Percentiles rank a stretch among this genome's conserved stretches.
Evolutionary conservation across 1,140 invertebrate species (phyloP).

Genomic region (Calycopis cecrops): DNA sequence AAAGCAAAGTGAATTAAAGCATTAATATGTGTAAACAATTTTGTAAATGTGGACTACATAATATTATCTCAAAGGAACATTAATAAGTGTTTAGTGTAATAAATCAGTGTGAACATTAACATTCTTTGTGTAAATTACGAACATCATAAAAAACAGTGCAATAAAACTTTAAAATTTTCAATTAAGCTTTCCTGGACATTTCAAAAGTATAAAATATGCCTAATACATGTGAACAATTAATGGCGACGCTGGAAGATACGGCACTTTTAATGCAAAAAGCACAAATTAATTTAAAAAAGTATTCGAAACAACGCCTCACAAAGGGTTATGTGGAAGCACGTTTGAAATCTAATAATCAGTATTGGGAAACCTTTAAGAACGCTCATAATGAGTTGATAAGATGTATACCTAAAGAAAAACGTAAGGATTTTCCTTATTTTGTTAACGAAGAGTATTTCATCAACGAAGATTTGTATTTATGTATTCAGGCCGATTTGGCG

Average conservation of each 20-base stretch:
- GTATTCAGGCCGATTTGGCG: constrained; percentile 19
- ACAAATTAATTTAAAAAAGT: constrained; percentile 29
- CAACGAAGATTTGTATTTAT: constrained; percentile 22
- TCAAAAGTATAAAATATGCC: too few relatives aligned
- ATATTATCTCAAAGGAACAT: too few relatives aligned
- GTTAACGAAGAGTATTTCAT: constrained; percentile 21
- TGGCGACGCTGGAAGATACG: constrained; percentile 19
- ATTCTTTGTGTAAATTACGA: too few relatives aligned
- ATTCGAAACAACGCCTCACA: constrained; percentile 29
- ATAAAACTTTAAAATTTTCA: too few relatives aligned
- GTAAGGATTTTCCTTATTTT: constrained; percentile 16
- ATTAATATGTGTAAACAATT: too few relatives aligned
- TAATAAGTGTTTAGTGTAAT: too few relatives aligned
- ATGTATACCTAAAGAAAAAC: constrained; percentile 14
- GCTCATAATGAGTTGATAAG: background rate
- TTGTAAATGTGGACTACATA: too few relatives aligned
- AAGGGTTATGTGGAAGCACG: constrained; percentile 27
- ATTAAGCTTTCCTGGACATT: too few relatives aligned
- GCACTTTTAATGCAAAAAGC: constrained; percentile 23
- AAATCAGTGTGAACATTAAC: too few relatives aligned
- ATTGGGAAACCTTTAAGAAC: constrained; percentile 24
- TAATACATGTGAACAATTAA: too few relatives aligned
- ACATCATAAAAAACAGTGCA: too few relatives aligned
- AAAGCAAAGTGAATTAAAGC: too few relatives aligned
- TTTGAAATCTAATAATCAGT: constrained; percentile 23